Evolutionary conservation across 2,888 invertebrate species (phyloP).

Genomic region (Brenthis daphne): DNA sequence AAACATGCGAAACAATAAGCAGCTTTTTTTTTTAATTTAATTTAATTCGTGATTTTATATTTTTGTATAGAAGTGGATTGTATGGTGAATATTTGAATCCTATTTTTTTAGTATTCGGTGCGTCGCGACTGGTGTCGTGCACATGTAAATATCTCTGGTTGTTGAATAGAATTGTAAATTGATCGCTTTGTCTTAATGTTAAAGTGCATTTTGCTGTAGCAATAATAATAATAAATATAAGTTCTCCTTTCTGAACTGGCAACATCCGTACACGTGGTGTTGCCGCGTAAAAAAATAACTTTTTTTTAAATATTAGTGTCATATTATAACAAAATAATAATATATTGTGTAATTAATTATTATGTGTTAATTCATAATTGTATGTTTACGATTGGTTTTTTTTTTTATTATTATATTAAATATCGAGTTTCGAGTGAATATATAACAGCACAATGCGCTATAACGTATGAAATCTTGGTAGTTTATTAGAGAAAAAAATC

Average conservation of each 20-base stretch:
- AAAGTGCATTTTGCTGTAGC: conserved; percentile 57
- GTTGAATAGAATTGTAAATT: conserved; percentile 61
- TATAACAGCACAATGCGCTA: conserved; percentile 52
- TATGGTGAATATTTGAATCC: conserved; percentile 45
- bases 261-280: not conserved
- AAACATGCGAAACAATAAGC: conserved; percentile 51
- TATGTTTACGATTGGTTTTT: conserved; percentile 5
- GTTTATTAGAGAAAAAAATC: conserved; percentile 64
- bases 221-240: conserved; percentile 24
- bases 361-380: not conserved
- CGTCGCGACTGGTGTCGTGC: conserved; percentile 40
- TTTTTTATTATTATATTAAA: conserved; percentile 3
- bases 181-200: conserved; percentile 58
- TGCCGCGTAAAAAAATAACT: not conserved
- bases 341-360: conserved; percentile 20
- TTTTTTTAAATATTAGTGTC: conserved; percentile 4
- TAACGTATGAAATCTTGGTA: conserved; percentile 57
- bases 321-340: not conserved
- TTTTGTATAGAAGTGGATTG: conserved; percentile 59
- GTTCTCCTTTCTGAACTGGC: conserved; percentile 10
- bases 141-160: conserved; percentile 73
- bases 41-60: conserved; percentile 67
- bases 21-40: conserved; percentile 49
- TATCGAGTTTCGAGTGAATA: conserved; percentile 16
- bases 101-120: conserved; percentile 33